Evolutionary conservation across 2,113 vertebrate species (phyloP).

Genomic region (Eupsittula cactorum): DNA sequence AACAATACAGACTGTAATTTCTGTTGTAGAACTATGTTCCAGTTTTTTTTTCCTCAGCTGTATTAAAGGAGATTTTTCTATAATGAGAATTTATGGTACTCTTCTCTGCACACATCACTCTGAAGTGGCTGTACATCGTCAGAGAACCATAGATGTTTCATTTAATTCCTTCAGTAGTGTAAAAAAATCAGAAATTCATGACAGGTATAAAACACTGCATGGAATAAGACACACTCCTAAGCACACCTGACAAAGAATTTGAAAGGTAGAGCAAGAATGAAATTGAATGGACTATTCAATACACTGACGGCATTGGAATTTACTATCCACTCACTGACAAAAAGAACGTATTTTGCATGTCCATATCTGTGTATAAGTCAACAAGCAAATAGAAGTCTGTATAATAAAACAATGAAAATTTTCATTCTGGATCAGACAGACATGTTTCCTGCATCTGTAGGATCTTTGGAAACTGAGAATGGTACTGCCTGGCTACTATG

Average conservation of each 20-base stretch:
- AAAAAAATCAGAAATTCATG: not conserved
- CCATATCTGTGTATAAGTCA: not conserved
- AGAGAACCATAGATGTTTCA: not conserved
- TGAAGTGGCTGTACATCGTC: not conserved
- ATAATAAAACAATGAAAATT: not conserved
- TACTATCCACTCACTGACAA: not conserved
- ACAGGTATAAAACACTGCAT: not conserved
- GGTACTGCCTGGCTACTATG: not conserved
- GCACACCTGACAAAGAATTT: not conserved
- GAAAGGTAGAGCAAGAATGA: not conserved
- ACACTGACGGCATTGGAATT: not conserved
- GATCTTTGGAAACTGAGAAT: not conserved
- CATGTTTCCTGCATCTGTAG: not conserved
- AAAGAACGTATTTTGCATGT: not conserved
- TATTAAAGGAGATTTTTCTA: not conserved
- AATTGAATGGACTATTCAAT: not conserved
- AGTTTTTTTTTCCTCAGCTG: not conserved
- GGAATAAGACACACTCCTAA: not conserved
- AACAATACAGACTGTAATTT: not conserved
- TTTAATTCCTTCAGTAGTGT: not conserved
- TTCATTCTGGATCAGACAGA: not conserved
- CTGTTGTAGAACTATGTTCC: not conserved
- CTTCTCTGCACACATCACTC: not conserved
- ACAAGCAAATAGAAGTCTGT: not conserved
- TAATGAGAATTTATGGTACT: conserved; percentile 11